phyloP scores from a whole-genome alignment of 2,888 invertebrate species.

The Brenthis hecate region DNA sequence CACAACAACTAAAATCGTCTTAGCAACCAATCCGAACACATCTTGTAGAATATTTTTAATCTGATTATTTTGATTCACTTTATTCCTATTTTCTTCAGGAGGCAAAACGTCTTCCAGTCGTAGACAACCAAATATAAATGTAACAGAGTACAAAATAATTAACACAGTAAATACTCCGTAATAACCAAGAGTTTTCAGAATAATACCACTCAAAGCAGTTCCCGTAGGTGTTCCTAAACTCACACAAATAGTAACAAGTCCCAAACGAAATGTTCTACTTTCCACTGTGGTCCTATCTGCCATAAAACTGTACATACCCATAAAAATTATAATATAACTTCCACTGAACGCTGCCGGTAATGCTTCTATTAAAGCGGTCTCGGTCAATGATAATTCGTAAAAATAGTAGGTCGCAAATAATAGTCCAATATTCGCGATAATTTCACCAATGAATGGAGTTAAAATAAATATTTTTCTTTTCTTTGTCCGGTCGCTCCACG shows the following conservation, averaged over 20 bases:
- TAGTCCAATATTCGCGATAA: conserved; percentile 77
- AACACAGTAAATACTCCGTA: conserved; percentile 74
- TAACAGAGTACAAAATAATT: conserved; percentile 57
- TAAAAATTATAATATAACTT: conserved; percentile 82
- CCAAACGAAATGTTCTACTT: conserved; percentile 84
- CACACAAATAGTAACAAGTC: conserved; percentile 81
- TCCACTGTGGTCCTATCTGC: conserved; percentile 82
- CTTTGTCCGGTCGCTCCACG: conserved; percentile 84
- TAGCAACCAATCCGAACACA: conserved; percentile 63
- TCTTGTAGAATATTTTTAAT: conserved; percentile 52
- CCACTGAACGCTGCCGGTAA: conserved; percentile 83
- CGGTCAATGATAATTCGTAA: conserved; percentile 74
- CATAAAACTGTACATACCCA: conserved; percentile 84
- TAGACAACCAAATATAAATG: conserved; percentile 66
- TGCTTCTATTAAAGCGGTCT: conserved; percentile 79
- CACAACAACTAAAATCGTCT: conserved; percentile 69
- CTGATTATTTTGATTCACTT: conserved; percentile 43
- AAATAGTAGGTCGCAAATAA: conserved; percentile 82
- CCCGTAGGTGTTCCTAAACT: conserved; percentile 79
- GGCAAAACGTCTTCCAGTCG: conserved; percentile 66
- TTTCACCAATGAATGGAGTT: conserved; percentile 81
- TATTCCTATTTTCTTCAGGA: conserved; percentile 38
- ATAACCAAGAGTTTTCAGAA: conserved; percentile 69
- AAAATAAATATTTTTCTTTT: conserved; percentile 83
- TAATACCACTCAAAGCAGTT: conserved; percentile 77